Evolutionary conservation across 1,140 invertebrate species (phyloP).

Genomic region (Charaxes varanes): DNA sequence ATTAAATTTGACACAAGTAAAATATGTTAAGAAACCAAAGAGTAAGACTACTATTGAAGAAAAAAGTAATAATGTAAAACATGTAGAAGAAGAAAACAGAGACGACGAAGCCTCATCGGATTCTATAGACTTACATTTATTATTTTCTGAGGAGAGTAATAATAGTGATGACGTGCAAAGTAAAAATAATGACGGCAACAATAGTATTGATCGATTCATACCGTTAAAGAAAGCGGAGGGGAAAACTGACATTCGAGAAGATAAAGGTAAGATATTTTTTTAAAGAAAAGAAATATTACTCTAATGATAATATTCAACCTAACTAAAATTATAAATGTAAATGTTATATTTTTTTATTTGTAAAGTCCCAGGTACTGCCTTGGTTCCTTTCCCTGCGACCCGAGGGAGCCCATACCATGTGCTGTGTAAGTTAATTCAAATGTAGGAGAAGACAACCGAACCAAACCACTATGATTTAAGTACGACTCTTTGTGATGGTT

Average conservation of each 20-base stretch:
- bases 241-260: conserved; percentile 36
- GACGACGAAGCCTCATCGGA: conserved; percentile 35
- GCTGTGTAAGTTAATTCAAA: too few relatives aligned
- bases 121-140: conserved; percentile 48
- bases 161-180: conserved; percentile 27
- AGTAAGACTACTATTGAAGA: conserved; percentile 6
- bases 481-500: too few relatives aligned
- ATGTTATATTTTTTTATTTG: too few relatives aligned
- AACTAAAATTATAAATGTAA: too few relatives aligned
- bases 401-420: too few relatives aligned
- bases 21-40: conserved; percentile 15
- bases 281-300: too few relatives aligned
- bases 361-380: too few relatives aligned
- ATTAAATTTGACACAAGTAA: conserved; percentile 53
- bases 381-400: too few relatives aligned
- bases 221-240: conserved; percentile 16
- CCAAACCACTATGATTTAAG: too few relatives aligned
- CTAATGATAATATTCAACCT: too few relatives aligned
- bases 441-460: too few relatives aligned
- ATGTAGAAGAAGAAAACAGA: conserved; percentile 10
- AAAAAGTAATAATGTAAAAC: background rate
- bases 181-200: conserved; percentile 29
- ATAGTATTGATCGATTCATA: conserved; percentile 10
- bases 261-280: conserved; percentile 29
- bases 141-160: conserved; percentile 55